Conservation (phyloP, 2,888 invertebrate genomes). For the Sceliomorpha sp. region DNA sequence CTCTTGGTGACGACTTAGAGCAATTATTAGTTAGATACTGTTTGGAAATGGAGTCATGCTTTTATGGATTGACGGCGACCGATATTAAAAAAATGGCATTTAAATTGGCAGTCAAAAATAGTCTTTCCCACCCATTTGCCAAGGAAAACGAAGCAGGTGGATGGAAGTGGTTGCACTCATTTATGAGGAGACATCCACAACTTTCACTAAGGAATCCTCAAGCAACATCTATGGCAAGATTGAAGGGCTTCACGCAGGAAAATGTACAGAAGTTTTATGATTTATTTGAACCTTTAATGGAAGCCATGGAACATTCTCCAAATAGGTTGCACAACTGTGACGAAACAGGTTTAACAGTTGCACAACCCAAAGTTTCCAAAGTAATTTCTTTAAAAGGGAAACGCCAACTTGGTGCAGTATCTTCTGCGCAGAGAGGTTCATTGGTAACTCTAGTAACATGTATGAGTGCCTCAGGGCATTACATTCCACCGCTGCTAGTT, state of each 20-base stretch:
- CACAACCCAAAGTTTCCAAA: no score
- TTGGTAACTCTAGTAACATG: not conserved
- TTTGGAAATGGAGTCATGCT: not conserved
- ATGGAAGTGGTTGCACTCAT: not conserved
- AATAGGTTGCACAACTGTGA: no score
- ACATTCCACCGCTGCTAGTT: constrained; percentile 12
- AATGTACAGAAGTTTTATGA: no score
- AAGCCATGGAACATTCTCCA: no score
- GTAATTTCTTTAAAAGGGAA: no score
- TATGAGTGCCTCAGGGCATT: constrained; percentile 8
- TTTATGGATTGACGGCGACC: not conserved
- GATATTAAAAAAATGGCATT: not conserved
- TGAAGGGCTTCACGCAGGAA: no score
- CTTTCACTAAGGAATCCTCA: not conserved
- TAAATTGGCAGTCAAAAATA: constrained; percentile 1
- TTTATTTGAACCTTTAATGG: no score
- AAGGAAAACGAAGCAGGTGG: not conserved
- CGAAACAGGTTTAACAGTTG: no score
- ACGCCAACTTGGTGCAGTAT: no score
- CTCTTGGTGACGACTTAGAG: not conserved
- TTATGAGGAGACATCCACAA: not conserved
- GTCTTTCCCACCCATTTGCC: not conserved
- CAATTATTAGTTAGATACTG: not conserved
- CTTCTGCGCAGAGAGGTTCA: no score
- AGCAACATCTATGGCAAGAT: no score